These are phyloP conservation scores for Crocodylus rhombifer DNA, from an alignment of 2,797 vertebrate genomes.

Conservation along the genomic window DNA sequence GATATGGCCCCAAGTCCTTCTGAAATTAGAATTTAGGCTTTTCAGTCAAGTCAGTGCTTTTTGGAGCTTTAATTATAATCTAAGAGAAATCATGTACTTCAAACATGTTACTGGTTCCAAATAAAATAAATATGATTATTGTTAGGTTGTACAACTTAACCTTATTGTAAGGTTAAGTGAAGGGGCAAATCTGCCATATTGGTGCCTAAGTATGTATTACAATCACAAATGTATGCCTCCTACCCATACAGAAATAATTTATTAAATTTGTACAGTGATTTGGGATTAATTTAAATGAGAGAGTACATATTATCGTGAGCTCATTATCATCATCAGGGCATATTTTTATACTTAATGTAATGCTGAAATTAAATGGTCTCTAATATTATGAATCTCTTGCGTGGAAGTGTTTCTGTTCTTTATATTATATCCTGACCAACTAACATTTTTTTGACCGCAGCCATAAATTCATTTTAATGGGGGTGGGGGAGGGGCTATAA, in stretches of 20 bases:
- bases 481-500: not conserved
- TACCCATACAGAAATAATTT: not conserved
- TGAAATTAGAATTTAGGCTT: not conserved
- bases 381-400: not conserved
- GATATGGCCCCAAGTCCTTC: too few relatives aligned
- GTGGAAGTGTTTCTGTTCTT: constrained; percentile 3
- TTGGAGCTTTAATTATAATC: too few relatives aligned
- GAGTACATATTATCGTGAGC: not conserved
- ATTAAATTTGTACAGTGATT: not conserved
- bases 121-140: not conserved
- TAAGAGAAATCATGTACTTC: not conserved
- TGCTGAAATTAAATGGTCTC: not conserved
- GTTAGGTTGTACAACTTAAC: not conserved
- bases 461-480: constrained; percentile 48
- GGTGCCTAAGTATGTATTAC: not conserved
- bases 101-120: not conserved
- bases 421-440: constrained; percentile 24
- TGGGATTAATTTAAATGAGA: constrained; percentile 11
- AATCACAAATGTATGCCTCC: not conserved
- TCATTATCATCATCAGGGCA: constrained; percentile 23
- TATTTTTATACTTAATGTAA: constrained; percentile 15
- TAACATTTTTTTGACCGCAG: constrained; percentile 34
- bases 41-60: not conserved
- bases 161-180: not conserved
- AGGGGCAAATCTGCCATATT: not conserved